Base-by-base conservation (phyloP, 2,888 invertebrate species). In the Cosmia pyralina region DNA sequence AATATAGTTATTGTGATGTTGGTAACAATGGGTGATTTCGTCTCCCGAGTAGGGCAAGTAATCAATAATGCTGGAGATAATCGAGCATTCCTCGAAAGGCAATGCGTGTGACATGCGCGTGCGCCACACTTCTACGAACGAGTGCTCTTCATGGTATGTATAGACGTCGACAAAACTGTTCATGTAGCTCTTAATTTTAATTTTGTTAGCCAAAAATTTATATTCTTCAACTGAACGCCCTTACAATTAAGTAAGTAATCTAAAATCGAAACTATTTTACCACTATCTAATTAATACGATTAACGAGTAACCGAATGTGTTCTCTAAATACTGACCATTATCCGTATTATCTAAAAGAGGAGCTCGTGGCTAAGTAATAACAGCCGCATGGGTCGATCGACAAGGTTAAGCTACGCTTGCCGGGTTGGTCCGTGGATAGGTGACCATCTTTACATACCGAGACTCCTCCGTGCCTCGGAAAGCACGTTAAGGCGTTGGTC, bases 71-170 rank as follows among this genome's bases (percentile, higher is more conserved):
- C 86, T 86, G 82, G 83, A 91, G 92, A 94, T 93, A 92, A 94
- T 92, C 90, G 87, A 83, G 86, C 58, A 77, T 94, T 94, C 94
- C 85, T 85, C 87, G 94, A 94, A 94, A 86, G 81, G 79, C 91
- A 77, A 90, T 89, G 92, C 92, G 92, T 93, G 93, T 93, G 88
- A 93, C 93, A 92, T 93, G 93, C 91, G 90, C 92, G 92, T 93
- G 93, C 91, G 90, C 92, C 90, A 87, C 83, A 85, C 87, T 93
- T 93, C 93, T 89, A 81, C 89, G 93, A 93, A 94, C 65, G 81
- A 87, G 82, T 84, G 88, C 89, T 88, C 90, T 90, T 88, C 87
- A 87, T 89, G 79, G 83, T 81, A 75, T 65, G 91, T 90, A 92
- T 90, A 89, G 78, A 74, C 84, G 81, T n/a, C 71, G 50, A 78